Base-by-base conservation (phyloP, 2,888 invertebrate genomes). In the Mycalesis mineus region DNA sequence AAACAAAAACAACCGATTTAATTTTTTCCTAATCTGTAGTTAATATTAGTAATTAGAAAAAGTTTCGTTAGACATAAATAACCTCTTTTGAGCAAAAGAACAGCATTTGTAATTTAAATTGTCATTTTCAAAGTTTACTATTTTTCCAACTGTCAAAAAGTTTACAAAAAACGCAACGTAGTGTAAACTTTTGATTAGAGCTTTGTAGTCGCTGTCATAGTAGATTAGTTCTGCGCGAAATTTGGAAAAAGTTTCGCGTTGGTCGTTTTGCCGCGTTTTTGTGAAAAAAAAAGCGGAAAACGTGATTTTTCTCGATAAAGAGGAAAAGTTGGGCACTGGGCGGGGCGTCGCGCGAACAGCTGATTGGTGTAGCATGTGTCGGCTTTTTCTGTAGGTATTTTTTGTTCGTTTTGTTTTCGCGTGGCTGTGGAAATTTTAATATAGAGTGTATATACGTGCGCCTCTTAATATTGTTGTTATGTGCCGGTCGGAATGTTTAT, bases 311-410 rank as follows among this genome's bases (percentile, higher is more conserved):
- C 75, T 80, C 77, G 80, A 75, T 79, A 77, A 78, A 82, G 73
- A 77, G 83, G 79, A 85, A 85, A 86, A 86, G 80, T 81, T 76
- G 73, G 55, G 71, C 73, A 68, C 72, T 74, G 86, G 86, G 88
- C 86, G 87, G 85, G 80, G 85, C 87, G 77, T 71, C 64, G 74
- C 72, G 78, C 84, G 74, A 84, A 80, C 86, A 84, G 84, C 85
- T 84, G 86, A 88, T 88, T 88, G 88, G 88, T 79, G 78, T 66
- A 45, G 44, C 67, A 68, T 83, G 83, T 82, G 86, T 82, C 80
- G 78, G 79, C 76, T 82, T 86, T 85, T 87, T 84, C 78, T 72
- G 85, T 88, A 87, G 84, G 84, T 84, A 87, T 84, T 82, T 72
- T 71, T 69, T 68, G 67, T 63, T 64, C 60, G 60, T 68, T 64